Evolutionary conservation across 2,113 vertebrate species (phyloP), one percentile per base, ranked within the genome.

Genomic region (Felis catus): DNA sequence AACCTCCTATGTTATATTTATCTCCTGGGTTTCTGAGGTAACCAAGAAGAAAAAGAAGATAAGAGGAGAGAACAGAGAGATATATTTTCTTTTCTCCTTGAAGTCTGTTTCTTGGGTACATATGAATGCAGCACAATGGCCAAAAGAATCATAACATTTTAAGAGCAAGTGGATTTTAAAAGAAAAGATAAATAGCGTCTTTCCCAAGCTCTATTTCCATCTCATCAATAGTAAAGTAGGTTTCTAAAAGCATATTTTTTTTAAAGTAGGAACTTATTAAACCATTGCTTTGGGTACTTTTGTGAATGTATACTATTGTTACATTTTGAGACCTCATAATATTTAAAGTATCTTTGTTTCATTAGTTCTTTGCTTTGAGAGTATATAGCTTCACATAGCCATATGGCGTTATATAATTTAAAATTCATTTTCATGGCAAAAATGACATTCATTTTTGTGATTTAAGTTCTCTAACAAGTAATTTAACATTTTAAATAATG

Each of bases 1-100:
- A 95, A 90, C 61, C 10, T 96, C 51, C 91, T 65, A 66, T 95
- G 84, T 96, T 95, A 95, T 94, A 94, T 97, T 96, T 98, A 95
- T 98, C 58, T 93, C 55, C 25, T 81, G 48, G 87, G 70, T 70
- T 97, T 93, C 94, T 92, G 70, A 97, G 90, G 76, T 90, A 94
- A 74, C n/a, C 18, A 84, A 58, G 53, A 94, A 89, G 76, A 73
- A 36, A 94, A 97, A 51, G 55, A 76, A 92, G 83, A 97, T 94
- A 97, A 97, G 53, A 95, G 68, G 27, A 94, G 29, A 95, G 96
- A 96, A 74, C 33, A 95, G 74, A 89, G 27, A 97, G 41, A 89
- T 83, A 33, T 29, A 85, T 94, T 65, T 95, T 87, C 33, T 92
- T 91, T 98, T 92, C 70, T 83, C 84, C 78, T 95, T 97, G 68